Evolutionary conservation across 1,140 invertebrate species (phyloP), one percentile per base, ranked within the genome.

Genomic region (Drosophila nikananu): DNA sequence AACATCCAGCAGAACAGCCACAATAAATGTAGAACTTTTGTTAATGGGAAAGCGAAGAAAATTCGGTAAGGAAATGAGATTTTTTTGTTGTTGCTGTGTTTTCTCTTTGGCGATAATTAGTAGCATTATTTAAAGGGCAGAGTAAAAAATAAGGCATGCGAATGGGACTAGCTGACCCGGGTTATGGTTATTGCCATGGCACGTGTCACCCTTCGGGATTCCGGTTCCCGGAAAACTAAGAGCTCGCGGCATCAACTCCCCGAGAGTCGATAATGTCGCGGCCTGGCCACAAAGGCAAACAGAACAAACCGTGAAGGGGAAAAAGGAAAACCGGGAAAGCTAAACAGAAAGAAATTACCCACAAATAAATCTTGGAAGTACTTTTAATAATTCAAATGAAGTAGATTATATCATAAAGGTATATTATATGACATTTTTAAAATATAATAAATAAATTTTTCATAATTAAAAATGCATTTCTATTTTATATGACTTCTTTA

Each of bases 11-110:
- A 81, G 64, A 87, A 81, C 70, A 87, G 78, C 83, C 74, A 71
- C 74, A 79, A 89, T 89, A 89, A 89, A 83, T 90, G 81, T 83
- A 70, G 54, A 87, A 81, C 81, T 87, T 86, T 83, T 89, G 63
- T 71, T 84, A 84, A 84, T 84, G 65, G 74, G 17, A 79, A 66
- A 74, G 61, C 76, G 67, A 63, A 78, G 48, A 44, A 77, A 83
- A 61, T 58, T 49, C 64, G 39, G 39, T 41, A 62, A 65, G 84
- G 77, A 87, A 87, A 87, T 87, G 48, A 78, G 66, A 67, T 83
- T 86, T 79, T 46, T 62, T 75, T 23, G 9, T 10, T 48, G 23
- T 77, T 27, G 27, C 7, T 48, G 21, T 8, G 15, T 73, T 44
- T 49, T 77, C 70, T 81, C 65, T 41, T 57, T 42, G 68, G 48